Conservation (phyloP, 1,140 invertebrate species). For the Eumaeus atala region DNA sequence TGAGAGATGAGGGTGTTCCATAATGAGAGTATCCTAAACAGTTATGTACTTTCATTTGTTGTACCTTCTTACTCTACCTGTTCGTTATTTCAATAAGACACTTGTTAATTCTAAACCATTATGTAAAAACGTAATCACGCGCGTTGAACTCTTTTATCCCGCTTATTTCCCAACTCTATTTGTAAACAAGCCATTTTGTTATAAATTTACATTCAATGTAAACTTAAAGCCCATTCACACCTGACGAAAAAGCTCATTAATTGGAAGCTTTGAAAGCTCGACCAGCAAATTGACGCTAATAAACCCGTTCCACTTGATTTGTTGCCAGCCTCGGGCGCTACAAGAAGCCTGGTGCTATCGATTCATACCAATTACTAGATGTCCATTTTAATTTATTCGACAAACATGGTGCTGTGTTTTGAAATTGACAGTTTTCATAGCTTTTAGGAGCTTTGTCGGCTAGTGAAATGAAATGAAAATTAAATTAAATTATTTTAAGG, state of each 20-base stretch:
- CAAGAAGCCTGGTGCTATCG: neutral
- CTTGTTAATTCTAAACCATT: neutral
- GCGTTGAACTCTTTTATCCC: conserved; percentile 17
- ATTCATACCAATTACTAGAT: conserved; percentile 10
- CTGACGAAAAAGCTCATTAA: conserved; percentile 38
- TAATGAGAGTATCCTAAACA: no score
- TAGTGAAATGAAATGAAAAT: no score
- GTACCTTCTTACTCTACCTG: no score
- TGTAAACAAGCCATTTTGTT: conserved; percentile 3
- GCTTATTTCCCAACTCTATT: conserved; percentile 4
- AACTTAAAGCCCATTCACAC: conserved; percentile 12
- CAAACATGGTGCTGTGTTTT: neutral
- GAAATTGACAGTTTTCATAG: neutral
- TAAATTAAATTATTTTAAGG: no score
- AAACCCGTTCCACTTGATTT: conserved; percentile 36
- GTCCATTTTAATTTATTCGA: conserved; percentile 4
- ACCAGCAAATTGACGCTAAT: conserved; percentile 37
- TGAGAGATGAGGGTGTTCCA: no score
- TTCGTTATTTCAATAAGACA: no score
- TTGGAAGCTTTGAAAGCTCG: conserved; percentile 32
- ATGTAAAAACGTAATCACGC: conserved; percentile 6
- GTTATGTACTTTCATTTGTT: no score
- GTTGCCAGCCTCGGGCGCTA: conserved; percentile 18
- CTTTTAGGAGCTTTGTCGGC: neutral
- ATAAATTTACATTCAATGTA: conserved; percentile 16